phyloP scores from a whole-genome alignment of 37 sponge, comb jelly and placozoan genomes.

The Mnemiopsis leidyi region DNA sequence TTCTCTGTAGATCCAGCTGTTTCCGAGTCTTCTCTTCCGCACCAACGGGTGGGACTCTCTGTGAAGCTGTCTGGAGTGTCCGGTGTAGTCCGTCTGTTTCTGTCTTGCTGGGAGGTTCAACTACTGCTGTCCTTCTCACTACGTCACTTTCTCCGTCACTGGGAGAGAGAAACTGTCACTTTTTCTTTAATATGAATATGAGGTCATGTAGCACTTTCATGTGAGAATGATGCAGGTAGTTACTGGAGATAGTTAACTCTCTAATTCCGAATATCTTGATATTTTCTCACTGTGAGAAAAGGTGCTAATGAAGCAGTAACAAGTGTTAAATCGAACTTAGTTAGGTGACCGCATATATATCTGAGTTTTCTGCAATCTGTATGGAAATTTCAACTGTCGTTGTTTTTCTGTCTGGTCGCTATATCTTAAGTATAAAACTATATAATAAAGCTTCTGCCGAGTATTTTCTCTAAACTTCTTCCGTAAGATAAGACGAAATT shows the following conservation, averaged over 20 bases:
- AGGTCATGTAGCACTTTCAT: not conserved
- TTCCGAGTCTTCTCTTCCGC: not conserved
- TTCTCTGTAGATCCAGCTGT: not conserved
- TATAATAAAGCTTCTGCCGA: too few species aligned
- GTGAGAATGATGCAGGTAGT: not conserved
- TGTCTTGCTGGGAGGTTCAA: not conserved
- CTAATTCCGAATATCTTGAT: not conserved
- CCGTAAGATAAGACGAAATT: not conserved
- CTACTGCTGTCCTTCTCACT: not conserved
- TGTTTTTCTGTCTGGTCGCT: too few species aligned
- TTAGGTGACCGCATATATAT: too few species aligned
- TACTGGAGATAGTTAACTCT: too few species aligned
- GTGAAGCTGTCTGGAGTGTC: not conserved
- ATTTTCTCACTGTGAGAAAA: not conserved
- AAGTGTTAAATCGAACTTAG: not conserved
- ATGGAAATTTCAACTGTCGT: too few species aligned
- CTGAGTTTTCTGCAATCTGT: too few species aligned
- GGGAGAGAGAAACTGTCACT: not conserved
- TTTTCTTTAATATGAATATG: not conserved
- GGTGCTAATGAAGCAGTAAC: not conserved
- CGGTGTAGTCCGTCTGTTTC: not conserved
- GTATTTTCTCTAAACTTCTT: too few species aligned
- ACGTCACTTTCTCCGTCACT: conserved; percentile 63
- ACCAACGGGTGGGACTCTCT: conserved; percentile 23
- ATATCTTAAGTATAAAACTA: too few species aligned